Evolutionary conservation across 2,888 invertebrate genomes (phyloP).

Genomic region (Amiota communis): DNA sequence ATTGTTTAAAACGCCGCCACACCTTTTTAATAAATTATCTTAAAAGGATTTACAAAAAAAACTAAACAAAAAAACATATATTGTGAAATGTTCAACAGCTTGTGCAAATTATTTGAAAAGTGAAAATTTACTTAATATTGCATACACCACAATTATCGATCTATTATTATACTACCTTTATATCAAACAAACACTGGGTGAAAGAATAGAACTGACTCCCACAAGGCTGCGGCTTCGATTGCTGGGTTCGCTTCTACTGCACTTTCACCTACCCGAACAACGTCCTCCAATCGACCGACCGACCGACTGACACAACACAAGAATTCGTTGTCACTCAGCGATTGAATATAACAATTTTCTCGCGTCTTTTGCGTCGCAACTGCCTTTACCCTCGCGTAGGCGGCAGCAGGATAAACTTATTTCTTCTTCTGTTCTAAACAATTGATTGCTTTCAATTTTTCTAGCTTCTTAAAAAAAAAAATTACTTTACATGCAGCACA

Average conservation of each 20-base stretch:
- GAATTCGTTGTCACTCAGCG: not conserved
- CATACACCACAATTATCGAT: not conserved
- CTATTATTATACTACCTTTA: conserved; percentile 26
- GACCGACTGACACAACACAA: not conserved
- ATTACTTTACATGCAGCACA: too few relatives aligned
- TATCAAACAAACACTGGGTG: not conserved
- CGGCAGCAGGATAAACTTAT: too few relatives aligned
- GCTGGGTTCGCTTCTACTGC: not conserved
- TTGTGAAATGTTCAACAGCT: conserved; percentile 1
- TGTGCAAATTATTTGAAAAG: not conserved
- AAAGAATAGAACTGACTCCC: not conserved
- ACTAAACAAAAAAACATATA: too few relatives aligned
- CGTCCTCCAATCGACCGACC: not conserved
- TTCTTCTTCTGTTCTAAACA: too few relatives aligned
- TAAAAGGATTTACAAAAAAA: too few relatives aligned
- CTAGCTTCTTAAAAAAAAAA: too few relatives aligned
- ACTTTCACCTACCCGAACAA: conserved; percentile 17
- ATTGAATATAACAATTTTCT: too few relatives aligned
- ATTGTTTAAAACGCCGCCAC: too few relatives aligned
- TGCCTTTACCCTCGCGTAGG: too few relatives aligned
- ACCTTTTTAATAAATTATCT: too few relatives aligned
- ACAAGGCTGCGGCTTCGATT: conserved; percentile 1
- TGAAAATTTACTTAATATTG: not conserved
- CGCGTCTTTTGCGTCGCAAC: too few relatives aligned
- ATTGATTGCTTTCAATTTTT: too few relatives aligned